Conservation (phyloP, 35 echinoderm and acorn worm species). For the Anneissia japonica region DNA sequence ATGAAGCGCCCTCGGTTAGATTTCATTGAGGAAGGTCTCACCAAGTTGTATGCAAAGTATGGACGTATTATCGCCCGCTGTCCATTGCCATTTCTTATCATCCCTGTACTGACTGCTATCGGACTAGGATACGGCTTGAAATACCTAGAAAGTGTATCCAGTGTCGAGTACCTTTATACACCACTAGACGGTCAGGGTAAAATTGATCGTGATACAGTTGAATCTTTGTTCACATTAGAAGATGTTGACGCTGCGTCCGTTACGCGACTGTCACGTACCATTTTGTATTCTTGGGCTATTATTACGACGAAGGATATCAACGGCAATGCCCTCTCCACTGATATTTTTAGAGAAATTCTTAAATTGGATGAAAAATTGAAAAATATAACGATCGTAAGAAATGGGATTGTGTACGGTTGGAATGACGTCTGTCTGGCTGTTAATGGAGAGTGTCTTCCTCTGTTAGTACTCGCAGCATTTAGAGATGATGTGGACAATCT, state of each 20-base stretch:
- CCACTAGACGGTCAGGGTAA: constrained; percentile 48
- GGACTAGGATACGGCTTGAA: constrained; percentile 41
- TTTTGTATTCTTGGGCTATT: background rate
- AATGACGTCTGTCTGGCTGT: constrained; percentile 34
- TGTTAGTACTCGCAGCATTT: constrained; percentile 41
- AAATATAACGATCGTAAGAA: background rate
- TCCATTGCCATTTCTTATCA: constrained; percentile 57
- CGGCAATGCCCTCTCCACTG: constrained; percentile 42
- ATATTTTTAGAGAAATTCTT: constrained; percentile 56
- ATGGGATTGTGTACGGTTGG: constrained; percentile 15
- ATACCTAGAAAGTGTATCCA: constrained; percentile 29
- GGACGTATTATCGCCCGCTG: constrained; percentile 50
- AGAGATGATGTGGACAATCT: constrained; percentile 20
- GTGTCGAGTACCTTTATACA: constrained; percentile 76
- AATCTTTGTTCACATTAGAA: constrained; percentile 43
- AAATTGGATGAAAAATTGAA: constrained; percentile 52
- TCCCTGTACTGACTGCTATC: constrained; percentile 41
- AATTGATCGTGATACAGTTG: constrained; percentile 43
- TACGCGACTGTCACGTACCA: background rate
- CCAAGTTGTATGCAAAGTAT: constrained; percentile 53
- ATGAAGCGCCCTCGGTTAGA: constrained; percentile 38
- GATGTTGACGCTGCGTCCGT: constrained; percentile 34
- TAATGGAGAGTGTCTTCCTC: constrained; percentile 36
- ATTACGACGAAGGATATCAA: background rate
- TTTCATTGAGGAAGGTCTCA: constrained; percentile 69